Evolutionary conservation across 2,797 vertebrate species (phyloP).

Genomic region (Poecilia picta): DNA sequence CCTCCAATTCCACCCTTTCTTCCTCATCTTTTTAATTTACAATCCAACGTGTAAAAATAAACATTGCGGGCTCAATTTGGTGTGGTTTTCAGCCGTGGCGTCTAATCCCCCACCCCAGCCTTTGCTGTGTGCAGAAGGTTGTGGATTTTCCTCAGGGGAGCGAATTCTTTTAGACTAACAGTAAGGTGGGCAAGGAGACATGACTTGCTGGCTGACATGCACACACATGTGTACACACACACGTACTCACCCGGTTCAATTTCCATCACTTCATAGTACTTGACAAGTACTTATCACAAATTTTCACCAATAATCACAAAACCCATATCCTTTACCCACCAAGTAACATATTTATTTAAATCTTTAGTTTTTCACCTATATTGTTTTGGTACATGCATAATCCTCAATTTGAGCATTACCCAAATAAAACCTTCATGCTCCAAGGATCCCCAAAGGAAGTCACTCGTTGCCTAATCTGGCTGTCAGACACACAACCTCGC

Average conservation of each 20-base stretch:
- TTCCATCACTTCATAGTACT: slow-evolving; percentile 2
- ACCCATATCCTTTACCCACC: background rate
- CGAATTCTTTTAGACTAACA: slow-evolving; percentile 68
- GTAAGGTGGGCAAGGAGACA: slow-evolving; percentile 78
- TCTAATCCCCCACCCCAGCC: slow-evolving; percentile 73
- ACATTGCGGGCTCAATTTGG: slow-evolving; percentile 83
- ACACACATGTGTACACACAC: slow-evolving; percentile 12
- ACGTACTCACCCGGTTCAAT: background rate
- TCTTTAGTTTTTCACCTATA: background rate
- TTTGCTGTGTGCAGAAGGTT: slow-evolving; percentile 61
- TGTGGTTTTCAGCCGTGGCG: slow-evolving; percentile 81
- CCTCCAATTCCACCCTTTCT: slow-evolving; percentile 70
- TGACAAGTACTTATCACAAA: background rate
- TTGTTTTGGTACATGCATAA: background rate
- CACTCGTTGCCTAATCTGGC: slow-evolving; percentile 22
- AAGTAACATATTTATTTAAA: background rate
- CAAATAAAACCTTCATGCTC: slow-evolving; percentile 19
- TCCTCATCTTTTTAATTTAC: slow-evolving; percentile 75
- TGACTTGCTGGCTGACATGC: slow-evolving; percentile 27
- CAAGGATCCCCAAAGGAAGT: slow-evolving; percentile 27
- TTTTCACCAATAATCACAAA: background rate
- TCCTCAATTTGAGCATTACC: slow-evolving; percentile 15
- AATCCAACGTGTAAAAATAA: slow-evolving; percentile 84
- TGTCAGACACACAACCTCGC: slow-evolving; percentile 13
- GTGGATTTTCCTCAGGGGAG: slow-evolving; percentile 70